These are phyloP conservation scores for Onychostoma macrolepis DNA, from an alignment of 2,113 vertebrate genomes.

Conservation along the genomic window DNA sequence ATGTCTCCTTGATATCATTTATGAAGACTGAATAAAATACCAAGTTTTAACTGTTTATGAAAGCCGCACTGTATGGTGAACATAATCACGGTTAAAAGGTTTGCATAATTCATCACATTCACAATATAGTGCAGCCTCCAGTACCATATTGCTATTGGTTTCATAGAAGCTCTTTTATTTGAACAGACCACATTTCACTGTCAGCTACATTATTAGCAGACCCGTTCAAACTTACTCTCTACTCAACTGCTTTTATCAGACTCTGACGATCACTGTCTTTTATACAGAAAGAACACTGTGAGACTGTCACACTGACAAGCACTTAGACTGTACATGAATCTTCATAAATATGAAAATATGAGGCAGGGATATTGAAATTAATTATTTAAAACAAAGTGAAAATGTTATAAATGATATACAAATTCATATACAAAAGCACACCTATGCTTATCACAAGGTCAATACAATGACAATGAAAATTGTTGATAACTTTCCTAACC, in stretches of 20 bases:
- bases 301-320: background rate
- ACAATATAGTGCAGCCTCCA: background rate
- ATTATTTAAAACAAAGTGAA: background rate
- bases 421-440: too few relatives aligned
- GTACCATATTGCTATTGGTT: background rate
- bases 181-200: too few relatives aligned
- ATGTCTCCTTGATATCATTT: background rate
- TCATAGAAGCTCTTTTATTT: too few relatives aligned
- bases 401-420: background rate
- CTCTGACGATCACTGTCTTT: too few relatives aligned
- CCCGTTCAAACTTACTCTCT: too few relatives aligned
- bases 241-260: too few relatives aligned
- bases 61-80: background rate
- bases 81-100: background rate
- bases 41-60: too few relatives aligned
- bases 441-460: background rate
- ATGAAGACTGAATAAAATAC: background rate
- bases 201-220: too few relatives aligned
- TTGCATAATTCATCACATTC: background rate
- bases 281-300: too few relatives aligned
- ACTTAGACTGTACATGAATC: background rate
- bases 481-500: background rate
- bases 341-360: background rate
- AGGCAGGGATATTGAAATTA: slow-evolving; percentile 14
- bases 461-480: background rate